Percentiles rank a stretch among this genome's conserved stretches.
Evolutionary conservation across 2,797 vertebrate species (phyloP).

Genomic region (Brachyalestes nurse): DNA sequence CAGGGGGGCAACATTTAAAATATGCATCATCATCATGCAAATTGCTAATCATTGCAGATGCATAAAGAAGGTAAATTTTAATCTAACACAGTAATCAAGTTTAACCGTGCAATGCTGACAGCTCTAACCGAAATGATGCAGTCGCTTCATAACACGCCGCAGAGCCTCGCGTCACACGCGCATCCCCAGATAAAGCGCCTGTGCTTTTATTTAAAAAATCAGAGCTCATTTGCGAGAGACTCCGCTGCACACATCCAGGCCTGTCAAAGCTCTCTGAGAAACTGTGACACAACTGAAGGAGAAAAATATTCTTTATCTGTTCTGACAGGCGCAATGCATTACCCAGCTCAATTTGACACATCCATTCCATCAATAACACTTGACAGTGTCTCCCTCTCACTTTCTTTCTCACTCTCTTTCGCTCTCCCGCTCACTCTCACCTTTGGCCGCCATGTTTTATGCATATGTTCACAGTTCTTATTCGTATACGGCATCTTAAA

Average conservation of each 20-base stretch:
- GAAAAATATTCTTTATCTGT: constrained; percentile 33
- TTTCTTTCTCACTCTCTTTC: background rate
- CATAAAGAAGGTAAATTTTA: no score
- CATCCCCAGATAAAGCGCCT: background rate
- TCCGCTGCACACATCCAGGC: constrained; percentile 15
- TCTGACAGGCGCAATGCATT: constrained; percentile 36
- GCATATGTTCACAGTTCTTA: background rate
- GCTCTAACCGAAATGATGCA: background rate
- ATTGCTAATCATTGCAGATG: no score
- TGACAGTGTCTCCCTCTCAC: background rate
- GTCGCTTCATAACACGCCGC: background rate
- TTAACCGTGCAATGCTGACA: background rate
- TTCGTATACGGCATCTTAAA: background rate
- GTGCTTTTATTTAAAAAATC: constrained; percentile 11
- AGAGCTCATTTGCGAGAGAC: constrained; percentile 12
- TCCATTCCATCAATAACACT: constrained; percentile 25
- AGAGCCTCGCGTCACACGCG: background rate
- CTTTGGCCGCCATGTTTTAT: constrained; percentile 17
- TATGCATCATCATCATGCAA: no score
- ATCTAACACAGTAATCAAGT: background rate
- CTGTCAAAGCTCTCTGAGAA: constrained; percentile 26
- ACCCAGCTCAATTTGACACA: constrained; percentile 16
- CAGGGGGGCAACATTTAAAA: no score
- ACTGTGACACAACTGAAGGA: constrained; percentile 31
- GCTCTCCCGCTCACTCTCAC: constrained; percentile 1